Evolutionary conservation across 2,888 invertebrate genomes (phyloP), one percentile per base, ranked within the genome.

Genomic region (Andrena hattorfiana): DNA sequence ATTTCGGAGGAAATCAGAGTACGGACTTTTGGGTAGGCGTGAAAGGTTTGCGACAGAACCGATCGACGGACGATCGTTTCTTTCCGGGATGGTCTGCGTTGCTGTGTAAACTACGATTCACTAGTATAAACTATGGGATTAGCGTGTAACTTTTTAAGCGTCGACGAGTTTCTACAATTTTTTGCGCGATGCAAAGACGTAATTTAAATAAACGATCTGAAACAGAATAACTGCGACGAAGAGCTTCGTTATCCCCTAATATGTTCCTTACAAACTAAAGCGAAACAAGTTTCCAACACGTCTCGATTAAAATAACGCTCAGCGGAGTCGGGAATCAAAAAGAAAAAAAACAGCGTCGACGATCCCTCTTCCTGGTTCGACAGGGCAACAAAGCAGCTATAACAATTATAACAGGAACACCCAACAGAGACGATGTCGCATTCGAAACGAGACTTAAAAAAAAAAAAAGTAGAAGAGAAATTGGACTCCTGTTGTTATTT

Each of bases 161-260:
- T 87, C 86, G 81, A 85, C 87, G 89, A 89, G 81, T 92, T 92
- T 92, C 85, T 92, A 92, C 91, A 81, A 85, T 87, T 89, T 42
- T 56, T 87, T 91, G 89, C 85, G 88, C 88, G 85, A 90, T 82
- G 82, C 64, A 80, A 80, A 79, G 63, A 76, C 67, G 74, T 84
- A 85, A 90, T 88, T 87, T 85, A 88, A 89, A 90, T 90, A 90
- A 90, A 90, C 83, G 77, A 83, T 85, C 82, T 85, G 70, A 70
- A 83, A 85, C 60, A 59, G 68, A 72, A 78, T 69, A 77, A 79
- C 35, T 77, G 68, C 64, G 73, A 81, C 66, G 35, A 30, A 72
- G 16, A 70, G 56, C 68, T 42, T 69, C 3, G 35, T 63, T 63
- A 30, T 32, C 35, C 30, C 48, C 60, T 59, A 42, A 42, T 56